These are phyloP conservation scores for Therioaphis trifolii DNA, from an alignment of 2,888 invertebrate species.

Conservation along the genomic window DNA sequence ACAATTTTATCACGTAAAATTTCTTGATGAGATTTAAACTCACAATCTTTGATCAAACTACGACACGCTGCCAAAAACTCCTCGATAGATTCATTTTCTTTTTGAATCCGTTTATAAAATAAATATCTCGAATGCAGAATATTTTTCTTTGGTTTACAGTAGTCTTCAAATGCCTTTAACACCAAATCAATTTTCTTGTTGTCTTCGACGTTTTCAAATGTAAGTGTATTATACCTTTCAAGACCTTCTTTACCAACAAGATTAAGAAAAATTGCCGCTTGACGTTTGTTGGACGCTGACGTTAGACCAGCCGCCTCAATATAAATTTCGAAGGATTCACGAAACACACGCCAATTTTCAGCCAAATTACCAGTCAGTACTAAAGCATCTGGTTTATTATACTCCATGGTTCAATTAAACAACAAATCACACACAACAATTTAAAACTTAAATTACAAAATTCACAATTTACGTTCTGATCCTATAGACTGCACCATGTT, in stretches of 20 bases:
- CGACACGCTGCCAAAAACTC: not conserved
- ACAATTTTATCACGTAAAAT: constrained; percentile 5
- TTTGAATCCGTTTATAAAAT: not conserved
- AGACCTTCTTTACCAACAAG: constrained; percentile 20
- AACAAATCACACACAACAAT: too few relatives aligned
- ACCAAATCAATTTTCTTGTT: not conserved
- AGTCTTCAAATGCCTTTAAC: not conserved
- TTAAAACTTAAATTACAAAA: too few relatives aligned
- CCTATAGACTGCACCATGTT: too few relatives aligned
- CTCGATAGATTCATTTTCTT: too few relatives aligned
- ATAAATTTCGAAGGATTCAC: not conserved
- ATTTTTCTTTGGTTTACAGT: constrained; percentile 21
- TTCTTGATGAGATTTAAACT: not conserved
- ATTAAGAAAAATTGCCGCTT: constrained; percentile 21
- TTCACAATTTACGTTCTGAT: too few relatives aligned
- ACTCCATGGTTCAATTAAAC: too few relatives aligned
- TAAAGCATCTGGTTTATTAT: constrained; percentile 1
- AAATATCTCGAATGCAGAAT: not conserved
- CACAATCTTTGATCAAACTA: not conserved
- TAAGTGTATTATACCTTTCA: not conserved
- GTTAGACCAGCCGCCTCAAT: constrained; percentile 15
- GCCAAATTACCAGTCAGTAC: not conserved
- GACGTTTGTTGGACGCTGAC: not conserved
- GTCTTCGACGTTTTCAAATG: constrained; percentile 17
- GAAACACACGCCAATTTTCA: constrained; percentile 4